Evolutionary conservation across 2,797 vertebrate species (phyloP).

Genomic region (Bryconaethiops microstoma): DNA sequence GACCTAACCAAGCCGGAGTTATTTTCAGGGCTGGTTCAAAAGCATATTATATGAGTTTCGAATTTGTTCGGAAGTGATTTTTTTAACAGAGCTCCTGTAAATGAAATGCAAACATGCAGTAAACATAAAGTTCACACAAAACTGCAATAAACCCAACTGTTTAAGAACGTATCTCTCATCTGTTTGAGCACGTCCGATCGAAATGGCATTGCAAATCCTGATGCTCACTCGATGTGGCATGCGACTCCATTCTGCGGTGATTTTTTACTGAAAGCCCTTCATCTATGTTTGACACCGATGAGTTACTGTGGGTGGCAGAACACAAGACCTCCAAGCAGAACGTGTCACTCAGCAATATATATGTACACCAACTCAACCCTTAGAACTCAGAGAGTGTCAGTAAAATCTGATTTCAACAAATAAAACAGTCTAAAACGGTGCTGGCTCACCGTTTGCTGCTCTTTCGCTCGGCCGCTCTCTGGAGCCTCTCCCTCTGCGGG

Average conservation of each 20-base stretch:
- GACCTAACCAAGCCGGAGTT: slow-evolving; percentile 71
- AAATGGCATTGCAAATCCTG: background rate
- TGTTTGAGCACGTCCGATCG: no score
- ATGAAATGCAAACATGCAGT: background rate
- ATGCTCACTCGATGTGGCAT: background rate
- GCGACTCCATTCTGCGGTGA: background rate
- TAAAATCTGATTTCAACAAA: no score
- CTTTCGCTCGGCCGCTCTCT: no score
- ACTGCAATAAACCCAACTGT: no score
- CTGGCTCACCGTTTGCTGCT: no score
- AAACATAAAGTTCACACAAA: background rate
- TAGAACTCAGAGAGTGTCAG: background rate
- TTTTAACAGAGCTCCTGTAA: slow-evolving; percentile 20
- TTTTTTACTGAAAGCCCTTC: background rate
- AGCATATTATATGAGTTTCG: slow-evolving; percentile 56
- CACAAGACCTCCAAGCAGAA: background rate
- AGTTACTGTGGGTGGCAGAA: background rate
- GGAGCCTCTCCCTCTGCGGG: no score
- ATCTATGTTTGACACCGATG: background rate
- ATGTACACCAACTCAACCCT: background rate
- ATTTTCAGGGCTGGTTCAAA: slow-evolving; percentile 66
- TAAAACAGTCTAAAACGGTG: no score
- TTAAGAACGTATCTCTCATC: no score
- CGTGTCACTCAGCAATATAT: background rate
- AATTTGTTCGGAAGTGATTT: slow-evolving; percentile 39